Evolutionary conservation across 2,888 invertebrate species (phyloP).

Genomic region (Pammene aurita): DNA sequence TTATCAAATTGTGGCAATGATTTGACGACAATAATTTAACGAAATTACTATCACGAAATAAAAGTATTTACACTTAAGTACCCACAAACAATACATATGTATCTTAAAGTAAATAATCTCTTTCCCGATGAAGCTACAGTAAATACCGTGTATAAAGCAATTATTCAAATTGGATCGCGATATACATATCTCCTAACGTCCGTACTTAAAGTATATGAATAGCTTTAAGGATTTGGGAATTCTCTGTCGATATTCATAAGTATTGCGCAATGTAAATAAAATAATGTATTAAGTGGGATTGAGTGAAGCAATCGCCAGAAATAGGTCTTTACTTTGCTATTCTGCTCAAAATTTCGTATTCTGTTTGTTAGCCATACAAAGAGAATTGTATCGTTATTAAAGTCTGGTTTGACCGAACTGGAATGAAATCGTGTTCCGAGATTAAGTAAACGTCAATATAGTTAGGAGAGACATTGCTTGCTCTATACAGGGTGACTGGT

Average conservation of each 20-base stretch:
- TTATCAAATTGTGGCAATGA: no score
- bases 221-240: constrained; percentile 32
- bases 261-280: constrained; percentile 37
- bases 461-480: no score
- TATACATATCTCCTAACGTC: neutral
- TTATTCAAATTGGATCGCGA: constrained; percentile 33
- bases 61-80: no score
- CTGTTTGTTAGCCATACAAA: constrained; percentile 2
- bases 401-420: neutral
- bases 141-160: constrained; percentile 14
- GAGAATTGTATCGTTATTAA: constrained; percentile 6
- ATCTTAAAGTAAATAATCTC: neutral
- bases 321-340: constrained; percentile 24
- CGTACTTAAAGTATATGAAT: constrained; percentile 11
- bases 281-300: constrained; percentile 35
- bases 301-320: constrained; percentile 19
- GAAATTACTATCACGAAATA: no score
- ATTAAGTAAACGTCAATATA: neutral
- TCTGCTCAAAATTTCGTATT: constrained; percentile 11
- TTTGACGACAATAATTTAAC: no score
- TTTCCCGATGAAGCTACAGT: constrained; percentile 5
- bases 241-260: constrained; percentile 21
- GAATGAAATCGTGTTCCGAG: neutral
- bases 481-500: no score
- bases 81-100: no score